These are phyloP conservation scores for Grallaria varia DNA, from an alignment of 2,113 vertebrate genomes.

Conservation along the genomic window DNA sequence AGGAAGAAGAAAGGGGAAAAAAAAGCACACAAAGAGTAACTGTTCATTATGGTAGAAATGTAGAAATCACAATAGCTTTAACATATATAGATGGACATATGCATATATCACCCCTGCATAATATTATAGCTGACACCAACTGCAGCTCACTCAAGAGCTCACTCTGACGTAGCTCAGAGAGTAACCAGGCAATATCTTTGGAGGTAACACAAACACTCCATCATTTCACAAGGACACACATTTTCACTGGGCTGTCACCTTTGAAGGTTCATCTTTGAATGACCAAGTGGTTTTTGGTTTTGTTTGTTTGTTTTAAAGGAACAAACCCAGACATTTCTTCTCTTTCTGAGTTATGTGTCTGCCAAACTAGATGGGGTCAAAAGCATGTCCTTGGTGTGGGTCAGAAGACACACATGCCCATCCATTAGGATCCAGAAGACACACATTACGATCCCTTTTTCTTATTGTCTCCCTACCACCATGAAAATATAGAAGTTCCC, in stretches of 20 bases:
- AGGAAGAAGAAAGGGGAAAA: background rate
- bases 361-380: fast-evolving
- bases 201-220: background rate
- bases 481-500: background rate
- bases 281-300: background rate
- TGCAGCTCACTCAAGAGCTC: background rate
- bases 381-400: background rate
- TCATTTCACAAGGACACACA: background rate
- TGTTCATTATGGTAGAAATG: background rate
- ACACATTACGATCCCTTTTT: background rate
- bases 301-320: background rate
- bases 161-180: background rate
- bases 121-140: background rate
- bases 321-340: fast-evolving
- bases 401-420: background rate
- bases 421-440: fast-evolving
- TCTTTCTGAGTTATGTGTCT: background rate
- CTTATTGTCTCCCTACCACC: fast-evolving
- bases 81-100: background rate
- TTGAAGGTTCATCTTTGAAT: background rate
- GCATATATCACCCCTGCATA: background rate
- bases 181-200: background rate
- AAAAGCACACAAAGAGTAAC: background rate
- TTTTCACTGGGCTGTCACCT: background rate
- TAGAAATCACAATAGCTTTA: background rate